Percentiles rank a stretch among this genome's conserved stretches.
Evolutionary conservation across 2,888 invertebrate species (phyloP).

Genomic region (Caenorhabditis virilis): DNA sequence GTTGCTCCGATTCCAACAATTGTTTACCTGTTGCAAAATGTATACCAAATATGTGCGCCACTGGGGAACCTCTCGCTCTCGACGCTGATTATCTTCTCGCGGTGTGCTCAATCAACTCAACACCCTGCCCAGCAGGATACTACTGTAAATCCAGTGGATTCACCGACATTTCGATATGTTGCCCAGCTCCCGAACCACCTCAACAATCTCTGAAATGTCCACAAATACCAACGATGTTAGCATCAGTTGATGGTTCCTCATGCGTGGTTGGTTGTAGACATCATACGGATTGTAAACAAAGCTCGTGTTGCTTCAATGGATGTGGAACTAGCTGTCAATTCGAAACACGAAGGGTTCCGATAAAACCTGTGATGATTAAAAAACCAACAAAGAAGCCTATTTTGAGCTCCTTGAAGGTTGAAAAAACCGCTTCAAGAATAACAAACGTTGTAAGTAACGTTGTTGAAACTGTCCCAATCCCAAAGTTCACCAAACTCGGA

Average conservation of each 20-base stretch:
- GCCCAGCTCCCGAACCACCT: slow-evolving; percentile 41
- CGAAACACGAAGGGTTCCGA: slow-evolving; percentile 23
- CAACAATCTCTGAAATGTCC: slow-evolving; percentile 32
- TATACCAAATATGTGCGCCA: slow-evolving; percentile 57
- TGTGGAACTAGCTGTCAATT: slow-evolving; percentile 57
- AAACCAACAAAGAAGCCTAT: slow-evolving; percentile 15
- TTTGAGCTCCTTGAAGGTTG: slow-evolving; percentile 27
- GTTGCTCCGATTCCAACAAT: slow-evolving; percentile 42
- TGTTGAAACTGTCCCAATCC: slow-evolving; percentile 2
- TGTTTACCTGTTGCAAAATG: slow-evolving; percentile 55
- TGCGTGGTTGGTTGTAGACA: slow-evolving; percentile 43
- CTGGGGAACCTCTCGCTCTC: slow-evolving; percentile 53
- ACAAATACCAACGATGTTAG: slow-evolving; percentile 22
- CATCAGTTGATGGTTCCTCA: slow-evolving; percentile 46
- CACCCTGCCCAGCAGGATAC: slow-evolving; percentile 58
- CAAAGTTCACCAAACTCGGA: slow-evolving; percentile 30
- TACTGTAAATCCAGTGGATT: slow-evolving; percentile 58
- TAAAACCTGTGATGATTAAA: slow-evolving; percentile 22
- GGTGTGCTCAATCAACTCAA: slow-evolving; percentile 38
- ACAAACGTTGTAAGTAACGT: slow-evolving; percentile 14
- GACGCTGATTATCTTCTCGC: slow-evolving; percentile 36
- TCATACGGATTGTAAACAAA: slow-evolving; percentile 47
- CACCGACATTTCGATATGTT: slow-evolving; percentile 55
- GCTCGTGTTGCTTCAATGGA: slow-evolving; percentile 63
- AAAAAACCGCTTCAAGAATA: slow-evolving; percentile 25